Evolutionary conservation across 2,797 vertebrate genomes (phyloP).

Genomic region (Lateolabrax maculatus): DNA sequence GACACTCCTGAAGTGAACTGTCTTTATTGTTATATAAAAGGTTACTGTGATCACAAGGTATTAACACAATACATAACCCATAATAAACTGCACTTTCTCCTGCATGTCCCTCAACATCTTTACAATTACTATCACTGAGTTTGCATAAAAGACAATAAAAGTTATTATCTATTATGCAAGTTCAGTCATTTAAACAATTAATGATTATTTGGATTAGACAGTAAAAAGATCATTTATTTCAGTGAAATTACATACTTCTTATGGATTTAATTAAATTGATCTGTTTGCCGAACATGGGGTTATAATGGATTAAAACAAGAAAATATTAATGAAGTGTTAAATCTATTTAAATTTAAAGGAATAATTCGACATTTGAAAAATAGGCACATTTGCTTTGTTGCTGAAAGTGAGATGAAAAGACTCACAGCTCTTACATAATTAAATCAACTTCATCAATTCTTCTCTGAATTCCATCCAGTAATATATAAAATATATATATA

Average conservation of each 20-base stretch:
- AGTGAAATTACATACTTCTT: not conserved
- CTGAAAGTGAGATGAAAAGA: too few species aligned
- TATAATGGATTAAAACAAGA: not conserved
- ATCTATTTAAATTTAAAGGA: not conserved
- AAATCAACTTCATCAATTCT: too few species aligned
- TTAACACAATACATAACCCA: constrained; percentile 1
- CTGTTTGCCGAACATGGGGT: too few species aligned
- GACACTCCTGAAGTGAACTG: constrained; percentile 36
- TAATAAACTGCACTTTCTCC: not conserved
- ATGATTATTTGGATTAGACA: not conserved
- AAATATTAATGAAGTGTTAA: not conserved
- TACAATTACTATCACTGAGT: too few species aligned
- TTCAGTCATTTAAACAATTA: not conserved
- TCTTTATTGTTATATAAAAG: constrained; percentile 38
- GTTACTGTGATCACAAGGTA: constrained; percentile 11
- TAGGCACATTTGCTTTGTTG: not conserved
- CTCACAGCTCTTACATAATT: too few species aligned
- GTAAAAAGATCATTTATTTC: not conserved
- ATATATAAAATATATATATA: too few species aligned
- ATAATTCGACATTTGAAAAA: not conserved
- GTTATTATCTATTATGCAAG: not conserved
- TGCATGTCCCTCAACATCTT: not conserved
- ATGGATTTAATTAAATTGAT: too few species aligned
- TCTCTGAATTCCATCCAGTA: too few species aligned
- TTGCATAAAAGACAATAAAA: too few species aligned